A percentile compares a stretch with the other conserved stretches of the same genome.
phyloP scores from a whole-genome alignment of 2,797 vertebrate species.

The Rhinatrema bivittatum region DNA sequence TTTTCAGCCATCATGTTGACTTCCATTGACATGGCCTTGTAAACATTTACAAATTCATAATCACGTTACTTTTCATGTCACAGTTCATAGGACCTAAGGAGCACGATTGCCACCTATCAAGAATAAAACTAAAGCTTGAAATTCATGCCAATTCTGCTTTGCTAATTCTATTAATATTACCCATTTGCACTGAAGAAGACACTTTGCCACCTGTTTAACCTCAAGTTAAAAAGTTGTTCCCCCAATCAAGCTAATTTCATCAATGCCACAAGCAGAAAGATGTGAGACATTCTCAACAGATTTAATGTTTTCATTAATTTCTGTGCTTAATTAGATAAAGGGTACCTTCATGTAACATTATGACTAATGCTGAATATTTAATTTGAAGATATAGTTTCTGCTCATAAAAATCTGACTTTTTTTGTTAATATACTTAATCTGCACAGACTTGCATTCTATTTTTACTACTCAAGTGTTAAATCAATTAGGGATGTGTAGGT shows the following conservation, averaged over 20 bases:
- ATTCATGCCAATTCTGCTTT: no score
- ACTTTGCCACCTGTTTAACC: constrained; percentile 9
- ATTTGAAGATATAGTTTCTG: constrained; percentile 4
- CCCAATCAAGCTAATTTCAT: constrained; percentile 5
- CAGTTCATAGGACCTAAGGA: no score
- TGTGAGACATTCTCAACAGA: not conserved
- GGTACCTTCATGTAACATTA: not conserved
- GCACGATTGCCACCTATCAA: no score
- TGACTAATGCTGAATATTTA: constrained; percentile 13
- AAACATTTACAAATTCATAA: no score
- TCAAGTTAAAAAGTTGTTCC: constrained; percentile 5
- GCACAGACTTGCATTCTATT: not conserved
- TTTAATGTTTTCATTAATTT: constrained; percentile 17
- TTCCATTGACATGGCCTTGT: no score
- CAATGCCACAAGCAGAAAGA: constrained; percentile 15
- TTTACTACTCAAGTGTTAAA: not conserved
- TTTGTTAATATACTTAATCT: not conserved
- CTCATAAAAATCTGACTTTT: constrained; percentile 1
- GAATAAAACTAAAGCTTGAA: no score
- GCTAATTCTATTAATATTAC: no score
- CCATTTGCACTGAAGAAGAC: not conserved
- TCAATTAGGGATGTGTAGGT: constrained; percentile 7
- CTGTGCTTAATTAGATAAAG: constrained; percentile 10
- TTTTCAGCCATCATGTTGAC: no score
- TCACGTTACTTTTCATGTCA: no score